phyloP scores from a whole-genome alignment of 2,797 vertebrate species.

The Spondyliosoma cantharus region DNA sequence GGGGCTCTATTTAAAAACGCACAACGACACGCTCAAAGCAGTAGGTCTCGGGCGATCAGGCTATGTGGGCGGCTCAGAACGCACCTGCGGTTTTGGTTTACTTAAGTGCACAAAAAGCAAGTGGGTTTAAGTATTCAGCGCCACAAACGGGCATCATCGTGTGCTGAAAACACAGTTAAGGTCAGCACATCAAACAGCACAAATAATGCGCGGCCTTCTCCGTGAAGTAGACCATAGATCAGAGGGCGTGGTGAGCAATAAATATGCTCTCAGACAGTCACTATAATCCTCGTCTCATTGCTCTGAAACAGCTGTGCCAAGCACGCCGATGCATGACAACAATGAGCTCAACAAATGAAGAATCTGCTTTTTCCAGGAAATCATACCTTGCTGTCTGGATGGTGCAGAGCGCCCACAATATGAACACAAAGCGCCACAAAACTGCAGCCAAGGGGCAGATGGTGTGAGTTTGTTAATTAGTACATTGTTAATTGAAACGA shows the following conservation, averaged over 20 bases:
- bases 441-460: slow-evolving; percentile 5
- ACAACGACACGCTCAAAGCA: not conserved
- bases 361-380: not conserved
- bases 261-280: slow-evolving; percentile 2
- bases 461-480: not conserved
- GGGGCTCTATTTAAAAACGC: not conserved
- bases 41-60: not conserved
- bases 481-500: not conserved
- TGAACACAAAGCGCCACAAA: not conserved
- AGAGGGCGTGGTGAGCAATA: not conserved
- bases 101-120: not conserved
- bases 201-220: not conserved
- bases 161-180: slow-evolving; percentile 25
- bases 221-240: not conserved
- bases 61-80: not conserved
- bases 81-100: not conserved
- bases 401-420: not conserved
- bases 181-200: slow-evolving; percentile 12
- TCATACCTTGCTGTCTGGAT: not conserved
- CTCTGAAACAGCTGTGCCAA: slow-evolving; percentile 17
- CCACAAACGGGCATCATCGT: slow-evolving; percentile 10
- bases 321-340: not conserved
- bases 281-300: not conserved
- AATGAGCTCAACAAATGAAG: not conserved
- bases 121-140: slow-evolving; percentile 3